Base-by-base conservation (phyloP, 2,113 vertebrate genomes). In the Corythaeola cristata region DNA sequence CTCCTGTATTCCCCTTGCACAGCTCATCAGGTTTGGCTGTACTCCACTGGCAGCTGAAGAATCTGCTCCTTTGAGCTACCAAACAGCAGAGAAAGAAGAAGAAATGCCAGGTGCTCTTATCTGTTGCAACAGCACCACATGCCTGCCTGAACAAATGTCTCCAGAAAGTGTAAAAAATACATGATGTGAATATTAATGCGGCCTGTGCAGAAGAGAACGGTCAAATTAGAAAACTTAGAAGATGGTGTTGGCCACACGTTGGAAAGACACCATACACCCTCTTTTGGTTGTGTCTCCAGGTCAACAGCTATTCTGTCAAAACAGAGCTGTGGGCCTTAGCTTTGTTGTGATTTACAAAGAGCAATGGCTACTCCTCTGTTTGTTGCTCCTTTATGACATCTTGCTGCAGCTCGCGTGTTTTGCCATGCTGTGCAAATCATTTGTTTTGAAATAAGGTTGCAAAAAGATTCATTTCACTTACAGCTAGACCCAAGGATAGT, bases 141-240 rank as follows among this genome's bases (percentile, higher is more conserved):
- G 8, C 11, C 53, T 66, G 19, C 23, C 60, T 66, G 28, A 62
- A 62, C 5, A 2, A 66, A 35, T 4, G 9, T 47, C 52, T 80
- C 16, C 33, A 47, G 37, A 32, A 58, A 30, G 26, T 8, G 7
- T 24, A 32, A 78, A 68, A 77, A 60, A 16, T 10, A 15, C 44
- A 3, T 0, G 0, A 9, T 24, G 13, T 53, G 47, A 30, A 21
- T 79, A 72, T 28, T 64, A 74, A 39, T 1, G 5, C 12, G 41
- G 58, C 10, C 20, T 60, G 28, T 37, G 26, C 32, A 50, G 47
- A 71, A 74, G 24, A 27, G 5, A 35, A 20, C 5, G 41, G 24
- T 37, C 33, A 58, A 56, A 45, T 27, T 55, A 47, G 17, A 30
- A 49, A 50, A 49, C 9, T 30, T 22, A 45, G 55, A 41, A 52